These are phyloP conservation scores for Drosophila niveifrons DNA, from an alignment of 2,888 invertebrate species.

Conservation along the genomic window DNA sequence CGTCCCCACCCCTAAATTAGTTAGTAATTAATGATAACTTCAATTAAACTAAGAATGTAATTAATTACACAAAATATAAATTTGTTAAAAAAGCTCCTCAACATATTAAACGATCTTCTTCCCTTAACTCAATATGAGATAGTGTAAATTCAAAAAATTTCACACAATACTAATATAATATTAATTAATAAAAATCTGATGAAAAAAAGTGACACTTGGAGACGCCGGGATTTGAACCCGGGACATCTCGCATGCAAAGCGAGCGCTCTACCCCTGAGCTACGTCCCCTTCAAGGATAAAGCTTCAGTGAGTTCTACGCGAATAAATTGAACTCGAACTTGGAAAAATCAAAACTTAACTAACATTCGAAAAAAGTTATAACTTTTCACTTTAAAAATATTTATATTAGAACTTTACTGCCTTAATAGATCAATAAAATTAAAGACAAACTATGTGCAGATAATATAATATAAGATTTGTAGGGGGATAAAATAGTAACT, in stretches of 20 bases:
- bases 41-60: neutral
- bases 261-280: neutral
- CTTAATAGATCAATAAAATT: too few relatives aligned
- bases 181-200: neutral
- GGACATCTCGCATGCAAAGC: neutral
- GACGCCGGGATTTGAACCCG: neutral
- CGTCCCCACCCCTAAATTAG: slow-evolving; percentile 60
- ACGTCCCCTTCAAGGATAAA: neutral
- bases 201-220: neutral
- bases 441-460: too few relatives aligned
- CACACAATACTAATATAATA: too few relatives aligned
- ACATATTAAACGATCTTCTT: neutral
- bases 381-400: too few relatives aligned
- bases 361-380: too few relatives aligned
- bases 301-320: neutral
- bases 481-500: too few relatives aligned
- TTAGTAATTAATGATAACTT: neutral
- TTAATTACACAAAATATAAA: neutral
- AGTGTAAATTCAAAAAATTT: too few relatives aligned
- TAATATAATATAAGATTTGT: too few relatives aligned
- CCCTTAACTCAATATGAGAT: too few relatives aligned
- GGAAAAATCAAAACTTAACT: too few relatives aligned
- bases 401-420: too few relatives aligned
- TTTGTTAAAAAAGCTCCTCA: neutral
- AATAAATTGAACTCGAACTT: too few relatives aligned